A percentile compares a stretch with the other conserved stretches of the same genome.
Evolutionary conservation across 2,113 vertebrate genomes (phyloP).

Genomic region (Grammomys surdaster): DNA sequence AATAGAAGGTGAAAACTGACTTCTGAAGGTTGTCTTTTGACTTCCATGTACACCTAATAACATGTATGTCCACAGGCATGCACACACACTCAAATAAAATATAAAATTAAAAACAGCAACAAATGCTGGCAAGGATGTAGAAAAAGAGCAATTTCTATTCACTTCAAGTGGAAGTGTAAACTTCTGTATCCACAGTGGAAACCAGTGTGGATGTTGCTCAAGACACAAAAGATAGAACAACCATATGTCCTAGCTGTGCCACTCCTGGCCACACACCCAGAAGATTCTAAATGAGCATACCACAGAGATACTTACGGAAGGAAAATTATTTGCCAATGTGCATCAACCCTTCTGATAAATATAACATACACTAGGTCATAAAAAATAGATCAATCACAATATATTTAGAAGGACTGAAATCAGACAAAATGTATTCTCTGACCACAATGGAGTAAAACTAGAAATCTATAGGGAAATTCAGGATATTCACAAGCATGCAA

Average conservation of each 20-base stretch:
- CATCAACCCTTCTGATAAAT: neutral
- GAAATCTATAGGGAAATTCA: neutral
- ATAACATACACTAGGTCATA: neutral
- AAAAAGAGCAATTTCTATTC: neutral
- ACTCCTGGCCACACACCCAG: neutral
- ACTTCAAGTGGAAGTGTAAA: too few relatives aligned
- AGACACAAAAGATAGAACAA: neutral
- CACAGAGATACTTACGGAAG: neutral
- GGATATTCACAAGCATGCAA: neutral
- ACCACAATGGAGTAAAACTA: neutral
- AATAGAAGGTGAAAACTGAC: neutral
- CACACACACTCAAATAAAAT: neutral
- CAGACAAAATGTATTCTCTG: neutral
- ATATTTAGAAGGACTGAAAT: neutral
- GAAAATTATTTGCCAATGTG: neutral
- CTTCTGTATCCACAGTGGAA: neutral
- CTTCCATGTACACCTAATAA: neutral
- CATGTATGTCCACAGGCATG: neutral
- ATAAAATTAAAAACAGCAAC: neutral
- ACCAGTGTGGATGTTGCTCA: neutral
- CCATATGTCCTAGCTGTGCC: neutral
- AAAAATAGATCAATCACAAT: neutral
- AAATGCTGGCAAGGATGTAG: neutral
- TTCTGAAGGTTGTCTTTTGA: neutral
- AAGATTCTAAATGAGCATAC: neutral